Evolutionary conservation across 2,113 vertebrate species (phyloP).

Genomic region (Sisor rabdophorus): DNA sequence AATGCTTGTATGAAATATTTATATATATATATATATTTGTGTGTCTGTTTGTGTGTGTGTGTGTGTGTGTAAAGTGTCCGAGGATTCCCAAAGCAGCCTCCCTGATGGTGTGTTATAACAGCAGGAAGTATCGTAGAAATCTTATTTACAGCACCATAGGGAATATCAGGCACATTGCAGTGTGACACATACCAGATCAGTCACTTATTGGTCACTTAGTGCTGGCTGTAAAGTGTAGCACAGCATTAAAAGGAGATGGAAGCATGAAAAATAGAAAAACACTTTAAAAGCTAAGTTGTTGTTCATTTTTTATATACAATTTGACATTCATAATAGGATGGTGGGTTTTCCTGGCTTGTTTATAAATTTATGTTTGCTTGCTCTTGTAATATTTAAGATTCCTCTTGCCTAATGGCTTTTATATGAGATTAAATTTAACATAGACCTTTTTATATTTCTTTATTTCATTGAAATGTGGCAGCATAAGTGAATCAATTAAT

Average conservation of each 20-base stretch:
- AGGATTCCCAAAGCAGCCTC: neutral
- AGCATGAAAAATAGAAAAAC: neutral
- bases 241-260: neutral
- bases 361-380: neutral
- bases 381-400: neutral
- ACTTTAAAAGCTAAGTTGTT: neutral
- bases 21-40: too few species aligned
- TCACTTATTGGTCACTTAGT: neutral
- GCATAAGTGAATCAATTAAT: too few species aligned
- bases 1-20: too few species aligned
- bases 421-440: neutral
- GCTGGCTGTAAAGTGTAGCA: neutral
- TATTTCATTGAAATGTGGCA: too few species aligned
- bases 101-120: neutral
- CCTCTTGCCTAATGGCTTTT: neutral
- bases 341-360: neutral
- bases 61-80: neutral
- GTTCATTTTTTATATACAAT: neutral
- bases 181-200: neutral
- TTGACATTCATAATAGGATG: neutral
- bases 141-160: neutral
- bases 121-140: neutral
- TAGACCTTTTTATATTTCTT: too few species aligned
- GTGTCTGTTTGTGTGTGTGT: too few species aligned
- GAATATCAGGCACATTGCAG: neutral